These are phyloP conservation scores for Rhinichthys osculus DNA, from an alignment of 2,797 vertebrate species.

Conservation along the genomic window DNA sequence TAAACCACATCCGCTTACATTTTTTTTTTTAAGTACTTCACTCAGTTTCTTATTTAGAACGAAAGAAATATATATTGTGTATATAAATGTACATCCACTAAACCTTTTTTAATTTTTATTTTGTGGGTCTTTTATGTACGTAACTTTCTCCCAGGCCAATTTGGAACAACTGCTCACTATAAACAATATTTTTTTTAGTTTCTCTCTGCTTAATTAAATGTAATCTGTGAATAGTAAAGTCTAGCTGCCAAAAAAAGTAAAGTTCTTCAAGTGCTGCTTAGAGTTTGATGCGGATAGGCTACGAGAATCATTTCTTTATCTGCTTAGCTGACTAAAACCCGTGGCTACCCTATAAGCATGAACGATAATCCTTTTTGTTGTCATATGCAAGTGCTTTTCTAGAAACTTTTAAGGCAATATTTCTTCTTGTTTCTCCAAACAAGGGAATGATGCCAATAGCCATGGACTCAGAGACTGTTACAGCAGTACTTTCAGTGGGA, in stretches of 20 bases:
- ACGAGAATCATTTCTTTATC: slow-evolving; percentile 1
- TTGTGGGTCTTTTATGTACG: not conserved
- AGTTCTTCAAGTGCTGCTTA: slow-evolving; percentile 42
- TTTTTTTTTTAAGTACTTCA: not conserved
- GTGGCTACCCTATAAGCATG: slow-evolving; percentile 46
- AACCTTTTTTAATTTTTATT: not conserved
- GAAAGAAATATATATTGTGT: slow-evolving; percentile 27
- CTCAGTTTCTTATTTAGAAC: slow-evolving; percentile 6
- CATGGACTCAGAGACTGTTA: slow-evolving; percentile 83
- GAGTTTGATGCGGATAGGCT: slow-evolving; percentile 14
- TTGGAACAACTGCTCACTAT: slow-evolving; percentile 5
- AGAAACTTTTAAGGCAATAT: slow-evolving; percentile 65
- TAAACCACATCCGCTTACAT: slow-evolving; percentile 22
- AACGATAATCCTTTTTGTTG: slow-evolving; percentile 34
- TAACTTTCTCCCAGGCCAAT: slow-evolving; percentile 15
- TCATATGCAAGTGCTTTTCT: slow-evolving; percentile 59
- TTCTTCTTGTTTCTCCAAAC: slow-evolving; percentile 58
- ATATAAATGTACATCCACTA: slow-evolving; percentile 34
- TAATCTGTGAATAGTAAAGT: slow-evolving; percentile 24
- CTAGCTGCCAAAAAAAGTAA: slow-evolving; percentile 37
- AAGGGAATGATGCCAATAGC: slow-evolving; percentile 73
- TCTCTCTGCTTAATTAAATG: slow-evolving; percentile 29
- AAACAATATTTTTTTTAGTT: slow-evolving; percentile 33
- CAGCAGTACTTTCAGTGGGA: slow-evolving; percentile 61
- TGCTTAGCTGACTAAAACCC: slow-evolving; percentile 35